Conservation (phyloP, 2,113 vertebrate species). For the Pycnonotus jocosus region DNA sequence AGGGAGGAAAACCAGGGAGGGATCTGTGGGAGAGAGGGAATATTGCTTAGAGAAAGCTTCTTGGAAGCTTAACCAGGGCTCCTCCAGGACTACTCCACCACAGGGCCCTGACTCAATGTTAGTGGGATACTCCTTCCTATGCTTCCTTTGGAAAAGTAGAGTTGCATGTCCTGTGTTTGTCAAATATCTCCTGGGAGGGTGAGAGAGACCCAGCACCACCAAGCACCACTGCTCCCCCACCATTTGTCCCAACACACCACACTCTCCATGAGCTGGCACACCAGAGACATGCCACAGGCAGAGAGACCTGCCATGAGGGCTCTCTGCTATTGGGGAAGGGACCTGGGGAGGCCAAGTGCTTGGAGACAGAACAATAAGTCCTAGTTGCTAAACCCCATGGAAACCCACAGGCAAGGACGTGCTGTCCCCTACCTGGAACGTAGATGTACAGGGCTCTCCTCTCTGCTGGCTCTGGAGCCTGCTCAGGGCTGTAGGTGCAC, state of each 20-base stretch:
- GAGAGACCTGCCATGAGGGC: not conserved
- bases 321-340: not conserved
- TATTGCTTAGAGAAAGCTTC: not conserved
- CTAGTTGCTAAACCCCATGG: not conserved
- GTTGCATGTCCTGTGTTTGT: not conserved
- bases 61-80: not conserved
- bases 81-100: not conserved
- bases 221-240: not conserved
- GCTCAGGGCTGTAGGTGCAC: slow-evolving; percentile 67
- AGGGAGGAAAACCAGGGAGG: slow-evolving; percentile 81
- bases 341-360: not conserved
- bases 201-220: not conserved
- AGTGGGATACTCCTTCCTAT: not conserved
- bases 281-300: not conserved
- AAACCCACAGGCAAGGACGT: not conserved
- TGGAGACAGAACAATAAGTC: not conserved
- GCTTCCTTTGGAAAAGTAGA: not conserved
- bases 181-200: not conserved
- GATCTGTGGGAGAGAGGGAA: slow-evolving; percentile 69
- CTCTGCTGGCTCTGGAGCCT: slow-evolving; percentile 30
- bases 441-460: slow-evolving; percentile 77
- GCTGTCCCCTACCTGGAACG: slow-evolving; percentile 81
- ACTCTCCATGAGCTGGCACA: not conserved
- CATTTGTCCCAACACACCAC: not conserved
- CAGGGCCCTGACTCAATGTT: not conserved